phyloP scores from a whole-genome alignment of 2,113 vertebrate species.

The Elephas maximus region DNA sequence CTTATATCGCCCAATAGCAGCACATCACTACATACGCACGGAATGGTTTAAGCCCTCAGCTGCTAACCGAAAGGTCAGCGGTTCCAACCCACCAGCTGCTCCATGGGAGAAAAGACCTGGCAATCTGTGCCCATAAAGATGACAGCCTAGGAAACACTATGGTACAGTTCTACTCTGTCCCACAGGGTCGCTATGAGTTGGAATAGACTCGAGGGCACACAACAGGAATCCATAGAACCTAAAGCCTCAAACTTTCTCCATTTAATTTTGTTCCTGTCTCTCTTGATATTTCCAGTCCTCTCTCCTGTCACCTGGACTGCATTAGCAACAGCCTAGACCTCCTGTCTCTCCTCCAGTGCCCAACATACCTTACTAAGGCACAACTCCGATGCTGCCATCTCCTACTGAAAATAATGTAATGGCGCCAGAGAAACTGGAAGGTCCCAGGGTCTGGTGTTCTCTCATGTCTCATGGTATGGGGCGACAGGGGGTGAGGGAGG shows the following conservation, averaged over 20 bases:
- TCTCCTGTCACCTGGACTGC: not conserved
- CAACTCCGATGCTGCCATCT: not conserved
- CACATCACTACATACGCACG: not conserved
- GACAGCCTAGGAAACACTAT: no score
- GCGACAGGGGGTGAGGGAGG: no score
- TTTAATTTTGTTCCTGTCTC: not conserved
- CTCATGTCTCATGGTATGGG: not conserved
- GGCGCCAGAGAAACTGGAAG: not conserved
- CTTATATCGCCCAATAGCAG: not conserved
- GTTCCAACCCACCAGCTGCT: no score
- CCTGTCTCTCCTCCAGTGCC: not conserved
- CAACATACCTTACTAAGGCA: not conserved
- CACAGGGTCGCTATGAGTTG: no score
- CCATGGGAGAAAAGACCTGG: no score
- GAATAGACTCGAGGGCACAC: no score
- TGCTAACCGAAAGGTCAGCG: no score
- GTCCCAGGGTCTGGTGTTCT: not conserved
- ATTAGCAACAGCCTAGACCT: rapidly evolving
- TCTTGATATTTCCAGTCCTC: not conserved
- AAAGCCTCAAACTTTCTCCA: rapidly evolving
- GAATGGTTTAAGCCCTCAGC: no score
- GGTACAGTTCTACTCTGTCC: no score
- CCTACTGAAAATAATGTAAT: not conserved
- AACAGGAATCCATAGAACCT: not conserved
- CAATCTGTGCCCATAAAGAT: no score